Percentiles rank a stretch among this genome's conserved stretches.
These are phyloP conservation scores for Saguinus midas DNA, from an alignment of 2,113 vertebrate genomes.

Conservation along the genomic window DNA sequence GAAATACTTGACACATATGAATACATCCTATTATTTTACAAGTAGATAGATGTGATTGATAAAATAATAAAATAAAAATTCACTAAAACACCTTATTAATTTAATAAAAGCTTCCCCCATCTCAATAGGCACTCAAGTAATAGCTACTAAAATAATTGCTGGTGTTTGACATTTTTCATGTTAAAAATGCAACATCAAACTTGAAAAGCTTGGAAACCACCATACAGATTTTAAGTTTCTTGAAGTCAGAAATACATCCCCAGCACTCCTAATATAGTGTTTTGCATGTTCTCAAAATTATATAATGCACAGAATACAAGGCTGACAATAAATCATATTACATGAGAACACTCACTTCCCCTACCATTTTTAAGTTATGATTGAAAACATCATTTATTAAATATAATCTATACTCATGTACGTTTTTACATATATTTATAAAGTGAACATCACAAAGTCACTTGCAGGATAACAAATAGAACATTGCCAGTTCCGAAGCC, in stretches of 20 bases:
- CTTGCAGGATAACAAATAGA: not conserved
- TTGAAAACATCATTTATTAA: not conserved
- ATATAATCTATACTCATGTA: not conserved
- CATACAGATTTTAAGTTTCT: not conserved
- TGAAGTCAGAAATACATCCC: not conserved
- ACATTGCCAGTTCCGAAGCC: not conserved
- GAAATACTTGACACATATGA: not conserved
- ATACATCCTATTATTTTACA: not conserved
- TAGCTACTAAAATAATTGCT: conserved; percentile 1
- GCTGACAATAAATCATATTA: not conserved
- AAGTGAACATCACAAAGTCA: not conserved
- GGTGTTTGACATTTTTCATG: not conserved
- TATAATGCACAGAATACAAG: not conserved
- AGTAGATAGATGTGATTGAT: not conserved
- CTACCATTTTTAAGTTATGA: not conserved
- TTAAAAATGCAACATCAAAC: not conserved
- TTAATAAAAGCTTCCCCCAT: not conserved
- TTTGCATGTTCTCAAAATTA: not conserved
- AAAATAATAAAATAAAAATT: conserved; percentile 8
- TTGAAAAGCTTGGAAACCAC: not conserved
- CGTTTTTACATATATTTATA: not conserved
- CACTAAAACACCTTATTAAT: not conserved
- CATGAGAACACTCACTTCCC: not conserved
- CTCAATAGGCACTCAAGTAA: not conserved
- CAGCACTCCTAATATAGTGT: not conserved